Percentiles rank a stretch among this genome's conserved stretches.
Evolutionary conservation across 1,140 invertebrate species (phyloP).

Genomic region (Cyclina sinensis): DNA sequence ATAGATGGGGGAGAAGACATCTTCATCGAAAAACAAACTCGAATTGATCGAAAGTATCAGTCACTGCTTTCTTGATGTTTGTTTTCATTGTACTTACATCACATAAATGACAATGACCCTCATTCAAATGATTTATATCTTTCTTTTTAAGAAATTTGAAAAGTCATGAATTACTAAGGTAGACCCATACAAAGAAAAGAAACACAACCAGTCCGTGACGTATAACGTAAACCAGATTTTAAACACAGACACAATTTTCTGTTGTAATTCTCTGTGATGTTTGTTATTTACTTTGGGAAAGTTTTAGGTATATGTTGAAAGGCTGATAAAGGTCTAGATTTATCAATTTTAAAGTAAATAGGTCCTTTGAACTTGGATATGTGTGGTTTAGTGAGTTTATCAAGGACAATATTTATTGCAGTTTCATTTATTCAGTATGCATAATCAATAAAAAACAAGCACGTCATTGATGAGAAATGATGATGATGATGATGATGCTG

Average conservation of each 20-base stretch:
- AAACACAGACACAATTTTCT: slow-evolving; percentile 1
- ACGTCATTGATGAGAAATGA: too few species aligned
- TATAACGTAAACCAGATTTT: too few species aligned
- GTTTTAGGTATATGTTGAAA: not conserved
- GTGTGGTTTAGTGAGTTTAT: not conserved
- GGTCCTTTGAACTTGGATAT: not conserved
- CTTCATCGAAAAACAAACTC: too few species aligned
- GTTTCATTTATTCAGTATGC: not conserved
- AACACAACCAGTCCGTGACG: not conserved
- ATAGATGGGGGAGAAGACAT: too few species aligned
- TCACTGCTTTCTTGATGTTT: not conserved
- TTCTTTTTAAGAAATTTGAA: not conserved
- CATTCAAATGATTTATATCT: not conserved
- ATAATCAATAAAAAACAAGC: not conserved
- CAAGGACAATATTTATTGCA: not conserved
- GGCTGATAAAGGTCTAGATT: too few species aligned
- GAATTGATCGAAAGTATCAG: too few species aligned
- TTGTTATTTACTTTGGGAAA: not conserved
- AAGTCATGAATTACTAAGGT: not conserved
- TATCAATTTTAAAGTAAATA: slow-evolving; percentile 3
- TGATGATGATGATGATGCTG: too few species aligned
- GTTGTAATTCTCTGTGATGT: not conserved
- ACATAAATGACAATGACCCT: not conserved
- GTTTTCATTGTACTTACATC: not conserved
- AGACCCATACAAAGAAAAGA: not conserved